A percentile compares a stretch with the other conserved stretches of the same genome.
These are phyloP conservation scores for Cyrtonyx montezumae DNA, from an alignment of 2,113 vertebrate genomes.

Conservation along the genomic window DNA sequence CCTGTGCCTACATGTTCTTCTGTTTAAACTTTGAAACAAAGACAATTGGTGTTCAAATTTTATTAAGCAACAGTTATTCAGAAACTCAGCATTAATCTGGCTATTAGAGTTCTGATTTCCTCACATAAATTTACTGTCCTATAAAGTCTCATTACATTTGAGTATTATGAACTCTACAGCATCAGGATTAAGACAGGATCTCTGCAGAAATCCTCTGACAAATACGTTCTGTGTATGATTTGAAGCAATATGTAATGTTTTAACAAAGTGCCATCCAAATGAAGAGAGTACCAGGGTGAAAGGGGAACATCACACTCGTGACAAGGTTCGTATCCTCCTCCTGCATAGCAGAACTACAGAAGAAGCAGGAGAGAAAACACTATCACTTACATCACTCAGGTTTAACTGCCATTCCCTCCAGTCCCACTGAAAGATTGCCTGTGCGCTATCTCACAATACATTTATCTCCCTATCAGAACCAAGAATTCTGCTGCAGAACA, in stretches of 20 bases:
- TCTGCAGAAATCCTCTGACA: conserved; percentile 4
- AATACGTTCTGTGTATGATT: neutral
- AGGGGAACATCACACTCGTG: neutral
- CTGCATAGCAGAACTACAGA: neutral
- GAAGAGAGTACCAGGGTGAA: neutral
- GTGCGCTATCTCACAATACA: neutral
- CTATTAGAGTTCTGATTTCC: conserved; percentile 52
- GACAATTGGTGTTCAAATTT: conserved; percentile 55
- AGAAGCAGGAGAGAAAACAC: neutral
- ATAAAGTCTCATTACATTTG: conserved; percentile 36
- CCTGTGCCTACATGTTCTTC: conserved; percentile 60
- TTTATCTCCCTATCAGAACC: neutral
- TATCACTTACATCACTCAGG: neutral
- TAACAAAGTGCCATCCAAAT: neutral
- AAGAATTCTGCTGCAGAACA: neutral
- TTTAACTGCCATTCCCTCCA: neutral
- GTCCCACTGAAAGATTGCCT: neutral
- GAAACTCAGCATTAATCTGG: conserved; percentile 45
- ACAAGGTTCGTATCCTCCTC: neutral
- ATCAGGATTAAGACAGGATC: neutral
- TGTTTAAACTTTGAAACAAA: conserved; percentile 48
- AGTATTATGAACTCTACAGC: neutral
- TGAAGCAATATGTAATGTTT: neutral
- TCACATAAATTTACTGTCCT: conserved; percentile 34
- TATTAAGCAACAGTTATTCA: conserved; percentile 63